Evolutionary conservation across 2,113 vertebrate genomes (phyloP).

Genomic region (Macrotus californicus): DNA sequence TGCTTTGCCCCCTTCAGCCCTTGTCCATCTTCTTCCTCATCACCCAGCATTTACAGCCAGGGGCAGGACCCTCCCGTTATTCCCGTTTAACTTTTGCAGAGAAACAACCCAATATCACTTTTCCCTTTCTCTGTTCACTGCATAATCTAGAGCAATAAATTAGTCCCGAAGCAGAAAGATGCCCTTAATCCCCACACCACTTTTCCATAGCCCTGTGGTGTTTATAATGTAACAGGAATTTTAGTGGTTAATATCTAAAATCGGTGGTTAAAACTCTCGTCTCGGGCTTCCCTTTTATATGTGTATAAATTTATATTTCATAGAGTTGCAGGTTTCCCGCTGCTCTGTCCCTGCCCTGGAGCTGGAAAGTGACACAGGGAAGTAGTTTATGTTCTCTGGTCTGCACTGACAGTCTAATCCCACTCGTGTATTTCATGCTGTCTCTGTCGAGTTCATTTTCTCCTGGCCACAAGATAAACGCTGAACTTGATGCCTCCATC

Average conservation of each 20-base stretch:
- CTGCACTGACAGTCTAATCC: conserved; percentile 59
- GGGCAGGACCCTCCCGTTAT: background rate
- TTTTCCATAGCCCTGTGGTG: conserved; percentile 30
- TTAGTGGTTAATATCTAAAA: background rate
- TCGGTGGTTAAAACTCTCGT: background rate
- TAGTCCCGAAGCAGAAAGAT: conserved; percentile 26
- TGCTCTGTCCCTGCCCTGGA: conserved; percentile 49
- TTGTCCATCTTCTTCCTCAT: background rate
- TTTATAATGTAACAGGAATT: background rate
- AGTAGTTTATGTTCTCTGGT: conserved; percentile 48
- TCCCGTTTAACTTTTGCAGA: background rate
- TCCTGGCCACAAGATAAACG: background rate
- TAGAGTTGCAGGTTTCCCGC: conserved; percentile 45
- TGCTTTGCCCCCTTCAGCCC: background rate
- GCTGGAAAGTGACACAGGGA: conserved; percentile 21
- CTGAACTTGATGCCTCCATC: background rate
- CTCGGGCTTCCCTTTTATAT: background rate
- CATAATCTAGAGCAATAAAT: conserved; percentile 54
- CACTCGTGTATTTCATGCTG: conserved; percentile 41
- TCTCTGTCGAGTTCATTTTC: conserved; percentile 6
- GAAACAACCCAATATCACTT: background rate
- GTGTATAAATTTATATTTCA: conserved; percentile 57
- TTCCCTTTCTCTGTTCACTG: background rate
- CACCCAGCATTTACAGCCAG: background rate
- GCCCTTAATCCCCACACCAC: conserved; percentile 40